Conservation (phyloP, 2,888 invertebrate species). For the Sminthurides aquaticus region DNA sequence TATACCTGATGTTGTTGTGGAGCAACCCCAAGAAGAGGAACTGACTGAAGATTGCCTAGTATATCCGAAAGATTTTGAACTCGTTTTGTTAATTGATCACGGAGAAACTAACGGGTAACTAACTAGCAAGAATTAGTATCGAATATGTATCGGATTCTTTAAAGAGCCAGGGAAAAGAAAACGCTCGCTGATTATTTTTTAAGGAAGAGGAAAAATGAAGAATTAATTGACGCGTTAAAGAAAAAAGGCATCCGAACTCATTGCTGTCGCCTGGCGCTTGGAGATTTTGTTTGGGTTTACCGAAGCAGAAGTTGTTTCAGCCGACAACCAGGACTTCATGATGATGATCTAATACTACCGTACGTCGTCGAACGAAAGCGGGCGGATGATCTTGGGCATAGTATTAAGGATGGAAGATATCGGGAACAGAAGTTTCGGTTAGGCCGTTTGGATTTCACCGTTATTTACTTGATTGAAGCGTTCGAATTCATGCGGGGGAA, state of each 20-base stretch:
- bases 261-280: conserved; percentile 73
- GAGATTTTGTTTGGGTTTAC: conserved; percentile 78
- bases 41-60: conserved; percentile 45
- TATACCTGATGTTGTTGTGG: too few species aligned
- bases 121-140: too few species aligned
- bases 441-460: conserved; percentile 48
- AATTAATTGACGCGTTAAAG: conserved; percentile 53
- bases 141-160: not conserved
- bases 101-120: conserved; percentile 68
- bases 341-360: conserved; percentile 70
- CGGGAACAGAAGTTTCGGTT: conserved; percentile 75
- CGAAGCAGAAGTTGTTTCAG: conserved; percentile 49
- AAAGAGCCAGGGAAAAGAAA: too few species aligned
- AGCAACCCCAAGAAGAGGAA: too few species aligned
- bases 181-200: not conserved
- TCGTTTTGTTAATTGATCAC: conserved; percentile 75
- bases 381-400: conserved; percentile 82
- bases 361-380: conserved; percentile 90
- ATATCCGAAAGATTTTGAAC: conserved; percentile 57
- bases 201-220: conserved; percentile 35
- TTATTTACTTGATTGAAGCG: conserved; percentile 79
- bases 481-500: conserved; percentile 55
- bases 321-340: conserved; percentile 44
- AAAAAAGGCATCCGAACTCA: conserved; percentile 63
- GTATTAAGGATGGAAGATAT: conserved; percentile 83